Percentiles rank a stretch among this genome's conserved stretches.
These are phyloP conservation scores for Monochamus saltuarius DNA, from an alignment of 1,140 invertebrate species.

Conservation along the genomic window DNA sequence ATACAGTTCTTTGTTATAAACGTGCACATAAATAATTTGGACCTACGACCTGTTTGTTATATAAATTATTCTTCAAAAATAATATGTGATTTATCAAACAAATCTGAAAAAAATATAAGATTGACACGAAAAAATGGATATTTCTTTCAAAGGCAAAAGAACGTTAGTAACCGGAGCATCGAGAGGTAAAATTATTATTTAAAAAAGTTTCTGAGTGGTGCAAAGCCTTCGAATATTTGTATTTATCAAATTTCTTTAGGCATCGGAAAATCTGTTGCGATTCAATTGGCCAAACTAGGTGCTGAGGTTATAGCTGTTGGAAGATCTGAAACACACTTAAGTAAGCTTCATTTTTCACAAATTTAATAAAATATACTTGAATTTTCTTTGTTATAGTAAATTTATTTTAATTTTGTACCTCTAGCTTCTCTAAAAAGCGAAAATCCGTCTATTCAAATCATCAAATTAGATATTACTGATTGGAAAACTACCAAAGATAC, in stretches of 20 bases:
- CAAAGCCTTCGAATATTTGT: no score
- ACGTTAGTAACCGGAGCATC: constrained; percentile 65
- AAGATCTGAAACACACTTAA: constrained; percentile 53
- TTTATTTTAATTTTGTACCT: constrained; percentile 4
- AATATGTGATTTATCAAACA: no score
- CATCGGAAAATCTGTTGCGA: constrained; percentile 58
- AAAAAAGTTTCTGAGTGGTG: no score
- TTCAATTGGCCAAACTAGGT: constrained; percentile 53
- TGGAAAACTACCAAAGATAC: constrained; percentile 70
- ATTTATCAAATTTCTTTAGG: constrained; percentile 48
- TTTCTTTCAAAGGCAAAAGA: constrained; percentile 56
- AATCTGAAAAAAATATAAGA: no score
- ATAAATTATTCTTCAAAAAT: no score
- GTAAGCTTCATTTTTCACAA: constrained; percentile 5
- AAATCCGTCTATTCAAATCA: constrained; percentile 62
- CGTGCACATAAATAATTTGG: no score
- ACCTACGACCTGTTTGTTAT: no score
- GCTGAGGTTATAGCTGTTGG: constrained; percentile 60
- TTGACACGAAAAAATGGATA: constrained; percentile 55
- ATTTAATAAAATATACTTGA: constrained; percentile 14
- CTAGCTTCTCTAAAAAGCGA: constrained; percentile 60
- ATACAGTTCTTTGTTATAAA: no score
- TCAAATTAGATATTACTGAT: constrained; percentile 70
- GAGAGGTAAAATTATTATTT: constrained; percentile 53
- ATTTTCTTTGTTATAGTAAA: no score